phyloP scores from a whole-genome alignment of 1,140 invertebrate genomes.

The Oreohelix idahoensis region DNA sequence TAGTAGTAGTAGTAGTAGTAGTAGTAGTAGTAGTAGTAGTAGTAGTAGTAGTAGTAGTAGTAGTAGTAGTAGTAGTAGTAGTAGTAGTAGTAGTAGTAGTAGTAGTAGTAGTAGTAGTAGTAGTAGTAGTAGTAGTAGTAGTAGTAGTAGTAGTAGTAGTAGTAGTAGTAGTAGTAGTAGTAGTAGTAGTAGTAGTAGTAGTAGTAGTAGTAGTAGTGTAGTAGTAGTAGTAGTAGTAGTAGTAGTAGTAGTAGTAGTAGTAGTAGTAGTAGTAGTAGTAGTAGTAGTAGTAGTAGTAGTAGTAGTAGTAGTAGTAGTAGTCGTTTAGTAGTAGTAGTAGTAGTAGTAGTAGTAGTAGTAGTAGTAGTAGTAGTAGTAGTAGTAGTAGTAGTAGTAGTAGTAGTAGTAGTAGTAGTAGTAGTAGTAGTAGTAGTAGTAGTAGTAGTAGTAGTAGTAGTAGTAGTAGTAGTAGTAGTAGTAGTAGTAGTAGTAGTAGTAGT shows the following conservation, averaged over 20 bases:
- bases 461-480: neutral
- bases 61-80: no score
- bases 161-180: no score
- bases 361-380: constrained; percentile 3
- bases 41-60: no score
- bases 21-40: no score
- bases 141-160: no score
- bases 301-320: neutral
- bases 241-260: neutral
- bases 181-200: neutral
- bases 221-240: neutral
- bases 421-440: constrained; percentile 1
- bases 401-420: neutral
- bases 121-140: no score
- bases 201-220: neutral
- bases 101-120: no score
- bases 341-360: neutral
- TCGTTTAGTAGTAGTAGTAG: neutral
- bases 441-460: neutral
- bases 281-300: neutral
- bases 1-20: no score
- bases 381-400: neutral
- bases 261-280: neutral
- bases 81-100: no score
- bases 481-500: neutral